Evolutionary conservation across 2,797 vertebrate genomes (phyloP).

Genomic region (Pitangus sulphuratus): DNA sequence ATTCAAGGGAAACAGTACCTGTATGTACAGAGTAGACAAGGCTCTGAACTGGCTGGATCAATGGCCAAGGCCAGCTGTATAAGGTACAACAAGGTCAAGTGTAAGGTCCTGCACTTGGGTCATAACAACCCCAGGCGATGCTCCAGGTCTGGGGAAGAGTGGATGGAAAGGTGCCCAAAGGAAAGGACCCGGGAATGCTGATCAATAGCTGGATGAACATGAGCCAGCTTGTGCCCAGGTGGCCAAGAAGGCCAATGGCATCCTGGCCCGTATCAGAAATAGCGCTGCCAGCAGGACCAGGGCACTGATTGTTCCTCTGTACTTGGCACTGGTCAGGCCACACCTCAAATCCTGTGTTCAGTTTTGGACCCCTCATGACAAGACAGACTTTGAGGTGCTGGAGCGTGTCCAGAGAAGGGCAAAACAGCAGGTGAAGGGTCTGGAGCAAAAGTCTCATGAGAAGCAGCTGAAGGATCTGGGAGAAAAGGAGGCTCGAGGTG

Average conservation of each 20-base stretch:
- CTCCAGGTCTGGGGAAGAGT: not conserved
- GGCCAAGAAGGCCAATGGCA: not conserved
- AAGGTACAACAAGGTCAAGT: not conserved
- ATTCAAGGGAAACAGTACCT: not conserved
- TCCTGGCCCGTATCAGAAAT: not conserved
- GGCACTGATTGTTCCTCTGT: rapidly evolving
- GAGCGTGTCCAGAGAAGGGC: rapidly evolving
- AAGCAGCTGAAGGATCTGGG: not conserved
- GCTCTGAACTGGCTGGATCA: rapidly evolving
- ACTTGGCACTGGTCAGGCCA: rapidly evolving
- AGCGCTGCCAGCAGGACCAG: not conserved
- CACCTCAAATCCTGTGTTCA: rapidly evolving
- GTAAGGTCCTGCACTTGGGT: not conserved
- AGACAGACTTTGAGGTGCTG: not conserved
- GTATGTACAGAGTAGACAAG: not conserved
- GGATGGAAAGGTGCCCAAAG: not conserved
- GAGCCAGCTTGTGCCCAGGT: not conserved
- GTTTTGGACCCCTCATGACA: not conserved
- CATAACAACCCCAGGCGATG: not conserved
- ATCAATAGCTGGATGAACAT: rapidly evolving
- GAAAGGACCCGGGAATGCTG: not conserved
- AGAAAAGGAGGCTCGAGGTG: not conserved
- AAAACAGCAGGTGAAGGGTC: rapidly evolving
- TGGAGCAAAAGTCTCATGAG: not conserved
- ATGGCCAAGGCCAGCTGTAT: rapidly evolving